A percentile compares a stretch with the other conserved stretches of the same genome.
Evolutionary conservation across 2,797 vertebrate species (phyloP).

Genomic region (Tapera naevia): DNA sequence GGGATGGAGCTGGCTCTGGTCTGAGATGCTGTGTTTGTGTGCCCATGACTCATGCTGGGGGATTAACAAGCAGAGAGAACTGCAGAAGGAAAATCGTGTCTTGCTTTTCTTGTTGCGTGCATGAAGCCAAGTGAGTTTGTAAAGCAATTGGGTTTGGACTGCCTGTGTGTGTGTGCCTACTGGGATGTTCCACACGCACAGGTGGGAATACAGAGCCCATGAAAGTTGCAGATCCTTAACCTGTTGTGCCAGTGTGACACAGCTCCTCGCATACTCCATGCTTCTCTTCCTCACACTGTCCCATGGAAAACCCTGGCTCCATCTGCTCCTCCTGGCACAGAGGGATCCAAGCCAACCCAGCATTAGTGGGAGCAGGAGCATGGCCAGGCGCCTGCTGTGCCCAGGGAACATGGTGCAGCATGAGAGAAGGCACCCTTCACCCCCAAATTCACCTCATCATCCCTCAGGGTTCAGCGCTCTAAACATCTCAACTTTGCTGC

Average conservation of each 20-base stretch:
- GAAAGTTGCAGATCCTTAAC: fast-evolving
- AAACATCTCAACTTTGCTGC: neutral
- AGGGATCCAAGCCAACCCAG: fast-evolving
- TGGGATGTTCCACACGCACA: fast-evolving
- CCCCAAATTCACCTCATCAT: no score
- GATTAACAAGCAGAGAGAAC: neutral
- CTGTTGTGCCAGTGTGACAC: fast-evolving
- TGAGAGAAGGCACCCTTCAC: no score
- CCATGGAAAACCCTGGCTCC: fast-evolving
- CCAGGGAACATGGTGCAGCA: fast-evolving
- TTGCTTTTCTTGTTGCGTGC: neutral
- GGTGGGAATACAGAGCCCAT: fast-evolving
- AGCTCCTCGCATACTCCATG: fast-evolving
- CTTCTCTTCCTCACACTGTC: neutral
- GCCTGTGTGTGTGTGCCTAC: fast-evolving
- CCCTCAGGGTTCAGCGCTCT: neutral
- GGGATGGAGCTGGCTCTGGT: fast-evolving
- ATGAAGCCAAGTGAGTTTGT: neutral
- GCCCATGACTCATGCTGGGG: fast-evolving
- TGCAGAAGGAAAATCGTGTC: neutral
- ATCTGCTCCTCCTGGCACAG: neutral
- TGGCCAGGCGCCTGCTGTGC: fast-evolving
- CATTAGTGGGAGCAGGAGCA: neutral
- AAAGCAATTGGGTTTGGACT: fast-evolving
- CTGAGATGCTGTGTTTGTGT: fast-evolving